These are phyloP conservation scores for Hippoglossus stenolepis DNA, from an alignment of 2,113 vertebrate genomes.

Conservation along the genomic window DNA sequence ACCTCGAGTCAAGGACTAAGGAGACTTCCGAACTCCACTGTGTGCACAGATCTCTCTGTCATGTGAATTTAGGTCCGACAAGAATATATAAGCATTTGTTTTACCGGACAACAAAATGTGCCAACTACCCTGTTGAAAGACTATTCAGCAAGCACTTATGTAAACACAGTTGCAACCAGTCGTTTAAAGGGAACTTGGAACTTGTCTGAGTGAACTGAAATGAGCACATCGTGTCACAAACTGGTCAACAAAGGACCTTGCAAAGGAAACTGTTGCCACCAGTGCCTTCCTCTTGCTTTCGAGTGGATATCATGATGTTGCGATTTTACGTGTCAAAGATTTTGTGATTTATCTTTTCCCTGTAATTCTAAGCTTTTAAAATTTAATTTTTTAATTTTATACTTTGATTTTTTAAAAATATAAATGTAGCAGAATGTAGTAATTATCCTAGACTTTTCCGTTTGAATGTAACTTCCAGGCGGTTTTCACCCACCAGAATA, in stretches of 20 bases:
- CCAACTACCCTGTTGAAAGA: constrained; percentile 61
- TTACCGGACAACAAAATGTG: constrained; percentile 63
- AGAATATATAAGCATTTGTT: constrained; percentile 41
- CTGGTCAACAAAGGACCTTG: constrained; percentile 41
- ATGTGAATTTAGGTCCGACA: constrained; percentile 56
- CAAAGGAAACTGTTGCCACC: constrained; percentile 45
- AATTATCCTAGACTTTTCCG: constrained; percentile 59
- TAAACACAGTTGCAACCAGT: constrained; percentile 56
- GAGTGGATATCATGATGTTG: constrained; percentile 24
- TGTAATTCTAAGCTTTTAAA: constrained; percentile 66
- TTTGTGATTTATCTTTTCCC: constrained; percentile 47
- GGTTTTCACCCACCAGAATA: constrained; percentile 39
- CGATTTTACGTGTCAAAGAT: constrained; percentile 56
- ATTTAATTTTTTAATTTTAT: constrained; percentile 54
- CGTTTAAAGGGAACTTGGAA: constrained; percentile 84
- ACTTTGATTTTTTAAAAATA: constrained; percentile 29
- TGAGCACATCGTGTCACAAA: constrained; percentile 34
- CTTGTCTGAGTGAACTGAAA: constrained; percentile 54
- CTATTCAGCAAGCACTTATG: constrained; percentile 86
- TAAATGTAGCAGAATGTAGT: constrained; percentile 75
- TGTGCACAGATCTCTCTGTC: constrained; percentile 37
- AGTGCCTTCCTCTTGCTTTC: constrained; percentile 70
- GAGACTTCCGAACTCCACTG: constrained; percentile 18
- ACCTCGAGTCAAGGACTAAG: constrained; percentile 84
- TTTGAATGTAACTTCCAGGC: constrained; percentile 70